These are phyloP conservation scores for Phylloscopus trochiloides DNA, from an alignment of 2,113 vertebrate species.

Conservation along the genomic window DNA sequence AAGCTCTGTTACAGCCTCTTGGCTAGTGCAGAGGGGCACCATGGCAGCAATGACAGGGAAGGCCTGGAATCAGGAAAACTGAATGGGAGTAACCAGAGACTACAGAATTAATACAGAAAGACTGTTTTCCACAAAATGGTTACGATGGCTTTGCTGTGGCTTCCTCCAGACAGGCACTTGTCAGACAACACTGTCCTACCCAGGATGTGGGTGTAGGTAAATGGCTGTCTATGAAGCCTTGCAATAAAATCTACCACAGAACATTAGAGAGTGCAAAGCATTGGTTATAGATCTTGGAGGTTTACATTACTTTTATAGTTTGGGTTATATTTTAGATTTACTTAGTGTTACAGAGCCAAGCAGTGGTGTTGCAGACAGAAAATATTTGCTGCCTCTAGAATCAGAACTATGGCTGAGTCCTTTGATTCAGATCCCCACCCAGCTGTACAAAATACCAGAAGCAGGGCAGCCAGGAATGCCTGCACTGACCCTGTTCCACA, in stretches of 20 bases:
- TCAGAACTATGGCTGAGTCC: background rate
- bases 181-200: slow-evolving; percentile 19
- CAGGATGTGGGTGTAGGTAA: slow-evolving; percentile 43
- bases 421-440: background rate
- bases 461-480: background rate
- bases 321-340: slow-evolving; percentile 26
- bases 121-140: background rate
- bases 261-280: background rate
- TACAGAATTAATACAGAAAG: background rate
- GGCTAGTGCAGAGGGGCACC: background rate
- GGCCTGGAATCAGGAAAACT: background rate
- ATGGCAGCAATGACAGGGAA: background rate
- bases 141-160: slow-evolving; percentile 14
- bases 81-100: background rate
- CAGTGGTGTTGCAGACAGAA: background rate
- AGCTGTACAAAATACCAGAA: background rate
- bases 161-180: slow-evolving; percentile 30
- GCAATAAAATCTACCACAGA: slow-evolving; percentile 40
- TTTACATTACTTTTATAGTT: slow-evolving; percentile 34
- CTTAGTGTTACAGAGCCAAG: background rate
- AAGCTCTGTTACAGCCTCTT: background rate
- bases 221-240: background rate
- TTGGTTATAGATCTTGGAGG: background rate
- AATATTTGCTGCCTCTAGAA: background rate
- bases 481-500: background rate